A percentile compares a stretch with the other conserved stretches of the same genome.
Evolutionary conservation across 1,140 invertebrate genomes (phyloP).

Genomic region (Euborellia annulipes): DNA sequence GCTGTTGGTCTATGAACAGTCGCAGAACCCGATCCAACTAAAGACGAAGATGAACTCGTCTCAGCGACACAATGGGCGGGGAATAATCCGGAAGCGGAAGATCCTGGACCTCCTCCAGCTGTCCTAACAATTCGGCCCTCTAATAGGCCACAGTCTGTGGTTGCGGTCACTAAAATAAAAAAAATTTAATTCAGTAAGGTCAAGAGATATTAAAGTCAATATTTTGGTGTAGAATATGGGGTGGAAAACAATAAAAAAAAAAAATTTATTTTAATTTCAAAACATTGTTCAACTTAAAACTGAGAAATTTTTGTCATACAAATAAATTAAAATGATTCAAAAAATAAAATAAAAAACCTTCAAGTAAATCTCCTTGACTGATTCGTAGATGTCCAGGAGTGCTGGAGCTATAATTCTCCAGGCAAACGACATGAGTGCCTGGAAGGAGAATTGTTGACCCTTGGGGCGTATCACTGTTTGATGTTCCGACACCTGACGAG

Average conservation of each 20-base stretch:
- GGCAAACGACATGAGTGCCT: slow-evolving; percentile 72
- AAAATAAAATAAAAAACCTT: too few species aligned
- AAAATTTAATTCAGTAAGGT: slow-evolving; percentile 7
- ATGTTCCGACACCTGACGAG: slow-evolving; percentile 75
- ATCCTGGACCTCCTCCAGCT: too few species aligned
- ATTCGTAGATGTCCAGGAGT: slow-evolving; percentile 61
- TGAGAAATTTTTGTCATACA: too few species aligned
- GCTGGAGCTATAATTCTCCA: slow-evolving; percentile 59
- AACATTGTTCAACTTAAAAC: too few species aligned
- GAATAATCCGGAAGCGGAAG: slow-evolving; percentile 65
- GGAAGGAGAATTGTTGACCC: slow-evolving; percentile 58
- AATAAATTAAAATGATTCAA: not conserved
- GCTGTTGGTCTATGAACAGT: slow-evolving; percentile 9
- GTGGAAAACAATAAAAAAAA: not conserved
- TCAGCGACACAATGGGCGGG: slow-evolving; percentile 80
- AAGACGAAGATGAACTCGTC: slow-evolving; percentile 56
- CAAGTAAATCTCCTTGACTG: slow-evolving; percentile 74
- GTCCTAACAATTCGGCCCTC: slow-evolving; percentile 71
- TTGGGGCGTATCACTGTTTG: slow-evolving; percentile 56
- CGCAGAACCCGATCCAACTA: slow-evolving; percentile 41
- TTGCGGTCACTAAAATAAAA: slow-evolving; percentile 53
- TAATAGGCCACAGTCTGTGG: slow-evolving; percentile 74
- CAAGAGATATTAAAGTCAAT: too few species aligned
- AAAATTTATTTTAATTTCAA: too few species aligned
- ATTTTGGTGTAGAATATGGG: too few species aligned